Evolutionary conservation across 1,140 invertebrate genomes (phyloP), one percentile per base, ranked within the genome.

Genomic region (Lineus longissimus): DNA sequence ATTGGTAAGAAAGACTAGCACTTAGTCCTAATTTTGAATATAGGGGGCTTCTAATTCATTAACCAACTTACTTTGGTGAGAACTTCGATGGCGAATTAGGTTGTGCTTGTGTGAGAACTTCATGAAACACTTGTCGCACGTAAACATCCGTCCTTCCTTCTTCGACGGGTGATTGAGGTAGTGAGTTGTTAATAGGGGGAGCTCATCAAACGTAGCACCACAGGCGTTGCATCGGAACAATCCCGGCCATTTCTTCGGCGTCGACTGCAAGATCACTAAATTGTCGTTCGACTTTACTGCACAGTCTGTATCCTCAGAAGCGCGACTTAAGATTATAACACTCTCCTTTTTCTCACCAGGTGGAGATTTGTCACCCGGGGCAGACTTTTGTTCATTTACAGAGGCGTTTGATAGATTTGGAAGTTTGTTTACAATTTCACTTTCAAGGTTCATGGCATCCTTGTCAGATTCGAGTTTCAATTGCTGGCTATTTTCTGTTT

Each of bases 181-280:
- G 55, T 77, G 76, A 6, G 66, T 55, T 51, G 59, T 64, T 7
- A 85, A 67, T n/a, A 81, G 76, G 15, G 63, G 25, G 43, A 78
- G 70, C 17, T 67, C 60, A 64, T 80, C 71, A 70, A 81, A 84
- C 17, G 78, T 73, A 22, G 72, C 30, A 31, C 67, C 68, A 70
- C 83, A 85, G 4, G 72, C 67, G 57, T 83, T 77, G 67, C 84
- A 85, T 6, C 78, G 67, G 62, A 80, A 85, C 0, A 84, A 66
- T 23, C 72, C 74, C 31, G 73, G 68, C 61, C 6, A n/a, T 22
- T 25, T 19, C 13, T 6, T 36, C 22, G n/a, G n/a, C n/a, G n/a
- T 55, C 25, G 2, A 25, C n/a, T 55, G 47, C n/a, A 2, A 61
- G n/a, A 41, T 40, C 47, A 23, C n/a, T n/a, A n/a, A n/a, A n/a